These are phyloP conservation scores for Willisornis vidua DNA, from an alignment of 2,113 vertebrate species.

Conservation along the genomic window DNA sequence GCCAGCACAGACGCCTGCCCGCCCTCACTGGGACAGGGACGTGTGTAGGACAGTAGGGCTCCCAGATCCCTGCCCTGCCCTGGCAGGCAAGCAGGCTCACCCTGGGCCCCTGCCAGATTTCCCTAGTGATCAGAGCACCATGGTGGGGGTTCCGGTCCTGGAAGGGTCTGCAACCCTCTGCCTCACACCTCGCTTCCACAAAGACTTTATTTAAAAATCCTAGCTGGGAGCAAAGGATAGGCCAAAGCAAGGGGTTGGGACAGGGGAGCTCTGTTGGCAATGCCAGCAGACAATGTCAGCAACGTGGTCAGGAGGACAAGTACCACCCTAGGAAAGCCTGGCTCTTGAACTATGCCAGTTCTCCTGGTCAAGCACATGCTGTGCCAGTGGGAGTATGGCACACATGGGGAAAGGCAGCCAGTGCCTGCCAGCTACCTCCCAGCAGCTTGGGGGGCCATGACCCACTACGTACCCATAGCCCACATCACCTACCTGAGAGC, in stretches of 20 bases:
- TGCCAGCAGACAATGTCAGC: accelerated
- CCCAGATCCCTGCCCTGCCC: neutral
- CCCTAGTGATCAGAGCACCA: accelerated
- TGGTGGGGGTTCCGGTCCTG: accelerated
- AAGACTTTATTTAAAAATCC: neutral
- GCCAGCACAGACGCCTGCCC: neutral
- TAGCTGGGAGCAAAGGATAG: neutral
- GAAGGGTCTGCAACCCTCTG: neutral
- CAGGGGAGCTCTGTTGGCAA: neutral
- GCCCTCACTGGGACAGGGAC: neutral
- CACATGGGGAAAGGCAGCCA: accelerated
- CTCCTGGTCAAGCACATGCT: accelerated
- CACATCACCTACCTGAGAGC: accelerated
- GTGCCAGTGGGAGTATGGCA: accelerated
- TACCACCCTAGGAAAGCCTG: neutral
- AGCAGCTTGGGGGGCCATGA: accelerated
- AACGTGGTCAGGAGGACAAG: accelerated
- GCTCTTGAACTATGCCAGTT: accelerated
- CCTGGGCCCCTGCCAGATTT: neutral
- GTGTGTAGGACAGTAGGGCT: neutral
- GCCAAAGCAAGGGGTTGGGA: accelerated
- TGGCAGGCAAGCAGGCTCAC: neutral
- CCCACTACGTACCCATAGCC: accelerated
- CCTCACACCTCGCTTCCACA: neutral
- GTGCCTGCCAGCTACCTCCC: neutral